Evolutionary conservation across 2,113 vertebrate species (phyloP).

Genomic region (Eptatretus burgeri): DNA sequence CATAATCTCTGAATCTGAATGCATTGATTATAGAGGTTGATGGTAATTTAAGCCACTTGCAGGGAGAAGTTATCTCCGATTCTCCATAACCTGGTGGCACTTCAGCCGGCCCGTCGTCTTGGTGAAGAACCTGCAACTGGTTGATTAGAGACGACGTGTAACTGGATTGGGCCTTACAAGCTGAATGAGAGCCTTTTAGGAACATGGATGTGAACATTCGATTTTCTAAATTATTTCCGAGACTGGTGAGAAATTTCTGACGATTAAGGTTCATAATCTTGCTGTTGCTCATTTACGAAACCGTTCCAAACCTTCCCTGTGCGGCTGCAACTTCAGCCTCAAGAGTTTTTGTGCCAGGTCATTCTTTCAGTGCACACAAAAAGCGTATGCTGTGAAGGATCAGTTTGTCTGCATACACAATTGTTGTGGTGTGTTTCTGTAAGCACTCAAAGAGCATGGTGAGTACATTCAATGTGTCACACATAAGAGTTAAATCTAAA

Average conservation of each 20-base stretch:
- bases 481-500: neutral
- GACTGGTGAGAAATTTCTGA: constrained; percentile 7
- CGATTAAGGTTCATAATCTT: constrained; percentile 2
- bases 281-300: neutral
- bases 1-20: constrained; percentile 1
- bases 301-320: constrained; percentile 4
- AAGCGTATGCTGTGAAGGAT: neutral
- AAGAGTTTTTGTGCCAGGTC: neutral
- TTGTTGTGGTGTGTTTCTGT: neutral
- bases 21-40: neutral
- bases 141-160: constrained; percentile 1
- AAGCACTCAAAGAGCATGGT: constrained; percentile 3
- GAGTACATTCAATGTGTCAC: constrained; percentile 1
- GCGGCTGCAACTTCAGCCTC: constrained; percentile 3
- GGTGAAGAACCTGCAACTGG: neutral
- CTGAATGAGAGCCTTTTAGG: neutral
- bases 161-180: constrained; percentile 1
- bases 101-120: neutral
- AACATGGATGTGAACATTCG: neutral
- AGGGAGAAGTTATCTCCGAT: constrained; percentile 6
- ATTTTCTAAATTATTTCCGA: neutral
- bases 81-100: constrained; percentile 1
- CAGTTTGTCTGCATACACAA: no score
- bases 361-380: constrained; percentile 1
- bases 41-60: constrained; percentile 2